These are phyloP conservation scores for Zaprionus camerounensis DNA, from an alignment of 1,140 invertebrate species.

Conservation along the genomic window DNA sequence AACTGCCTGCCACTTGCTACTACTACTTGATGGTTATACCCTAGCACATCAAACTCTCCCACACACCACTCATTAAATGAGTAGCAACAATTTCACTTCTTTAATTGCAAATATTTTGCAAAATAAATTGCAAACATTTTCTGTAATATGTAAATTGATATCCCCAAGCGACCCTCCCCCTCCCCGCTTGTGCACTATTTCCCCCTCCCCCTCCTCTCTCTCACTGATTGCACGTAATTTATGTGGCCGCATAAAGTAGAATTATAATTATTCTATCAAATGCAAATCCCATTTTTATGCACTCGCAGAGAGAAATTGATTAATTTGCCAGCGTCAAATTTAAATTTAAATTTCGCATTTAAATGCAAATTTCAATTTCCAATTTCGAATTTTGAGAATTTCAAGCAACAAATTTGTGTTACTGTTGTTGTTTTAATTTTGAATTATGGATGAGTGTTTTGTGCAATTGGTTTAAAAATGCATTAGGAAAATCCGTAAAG, in stretches of 20 bases:
- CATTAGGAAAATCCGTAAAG: conserved; percentile 12
- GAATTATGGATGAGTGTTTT: conserved; percentile 9
- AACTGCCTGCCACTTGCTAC: not conserved
- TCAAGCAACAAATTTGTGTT: not conserved
- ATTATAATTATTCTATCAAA: conserved; percentile 51
- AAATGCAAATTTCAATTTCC: conserved; percentile 34
- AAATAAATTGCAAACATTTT: conserved; percentile 16
- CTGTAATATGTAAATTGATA: conserved; percentile 39
- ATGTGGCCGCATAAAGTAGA: conserved; percentile 23
- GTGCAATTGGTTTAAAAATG: conserved; percentile 18
- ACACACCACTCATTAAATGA: not conserved
- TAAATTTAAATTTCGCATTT: conserved; percentile 15
- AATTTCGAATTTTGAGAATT: conserved; percentile 13
- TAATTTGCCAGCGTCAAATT: conserved; percentile 19
- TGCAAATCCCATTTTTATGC: conserved; percentile 37
- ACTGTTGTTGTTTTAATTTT: not conserved
- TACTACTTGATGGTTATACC: not conserved
- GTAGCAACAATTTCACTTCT: conserved; percentile 5
- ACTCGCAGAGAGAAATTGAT: conserved; percentile 28
- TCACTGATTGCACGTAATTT: conserved; percentile 45
- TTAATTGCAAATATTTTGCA: conserved; percentile 31
- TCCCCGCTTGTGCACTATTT: not conserved
- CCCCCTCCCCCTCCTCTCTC: not conserved
- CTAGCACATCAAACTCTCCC: not conserved
- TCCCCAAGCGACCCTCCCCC: not conserved